phyloP scores from a whole-genome alignment of 2,888 invertebrate species.

The Drosophila quinaria region DNA sequence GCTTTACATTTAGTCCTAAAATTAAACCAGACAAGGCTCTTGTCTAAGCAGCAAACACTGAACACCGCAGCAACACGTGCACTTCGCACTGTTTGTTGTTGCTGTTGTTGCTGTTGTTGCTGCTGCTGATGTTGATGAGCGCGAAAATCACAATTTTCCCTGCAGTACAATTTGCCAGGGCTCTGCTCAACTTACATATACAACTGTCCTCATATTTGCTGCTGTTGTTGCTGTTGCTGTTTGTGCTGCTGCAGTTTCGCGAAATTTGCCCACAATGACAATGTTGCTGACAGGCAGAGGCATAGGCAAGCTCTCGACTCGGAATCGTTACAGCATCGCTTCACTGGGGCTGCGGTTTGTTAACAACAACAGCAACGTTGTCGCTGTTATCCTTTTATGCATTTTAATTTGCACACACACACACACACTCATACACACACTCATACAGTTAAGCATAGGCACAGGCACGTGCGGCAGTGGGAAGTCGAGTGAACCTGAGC shows the following conservation, averaged over 20 bases:
- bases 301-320: constrained; percentile 29
- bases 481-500: constrained; percentile 21
- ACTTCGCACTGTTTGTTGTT: constrained; percentile 44
- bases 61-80: constrained; percentile 65
- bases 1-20: constrained; percentile 59
- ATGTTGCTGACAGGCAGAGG: constrained; percentile 58
- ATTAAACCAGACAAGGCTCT: constrained; percentile 76
- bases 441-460: constrained; percentile 40
- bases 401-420: constrained; percentile 72
- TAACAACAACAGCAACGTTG: constrained; percentile 39
- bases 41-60: constrained; percentile 44
- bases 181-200: constrained; percentile 40
- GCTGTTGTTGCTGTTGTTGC: constrained; percentile 14
- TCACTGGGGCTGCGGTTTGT: constrained; percentile 61
- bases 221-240: constrained; percentile 26
- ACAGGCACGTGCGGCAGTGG: constrained; percentile 55
- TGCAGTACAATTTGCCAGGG: constrained; percentile 74
- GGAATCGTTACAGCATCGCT: constrained; percentile 24
- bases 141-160: constrained; percentile 80
- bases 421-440: constrained; percentile 19
- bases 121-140: constrained; percentile 69
- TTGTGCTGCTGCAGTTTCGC: constrained; percentile 60
- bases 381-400: constrained; percentile 78
- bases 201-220: constrained; percentile 23
- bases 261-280: constrained; percentile 69